Base-by-base conservation (phyloP, 2,113 vertebrate species). In the Microtus ochrogaster region DNA sequence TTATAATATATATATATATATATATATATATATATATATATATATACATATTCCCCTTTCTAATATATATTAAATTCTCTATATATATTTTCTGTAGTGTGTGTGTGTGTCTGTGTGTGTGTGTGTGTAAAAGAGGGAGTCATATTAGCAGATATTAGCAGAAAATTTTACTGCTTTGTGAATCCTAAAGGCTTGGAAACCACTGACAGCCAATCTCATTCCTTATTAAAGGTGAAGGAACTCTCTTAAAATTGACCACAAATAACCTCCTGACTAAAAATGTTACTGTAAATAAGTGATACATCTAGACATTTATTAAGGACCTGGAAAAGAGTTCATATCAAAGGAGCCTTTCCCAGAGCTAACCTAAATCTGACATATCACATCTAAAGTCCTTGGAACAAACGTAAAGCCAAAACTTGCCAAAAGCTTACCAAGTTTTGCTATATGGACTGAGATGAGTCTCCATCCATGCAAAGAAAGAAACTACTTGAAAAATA, bases 181-280 rank as follows among this genome's bases (percentile, higher is more conserved):
- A 94, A 95, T 81, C 65, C 39, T 55, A 90, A 95, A 93, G 21
- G 7, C 65, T 82, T 91, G 77, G 44, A 94, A 96, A 90, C 28
- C 17, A 77, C 24, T 88, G 8, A 65, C 63, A 89, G 87, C 17
- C 3, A 84, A 72, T 28, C 9, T 41, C 9, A 47, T 81, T 66
- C 7, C 28, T 91, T 65, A 63, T 21, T 63, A 97, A 58, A 90
- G 55, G 3, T 93, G 47, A 89, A 55, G 28, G 95, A 90, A 89
- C 8, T 16, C 63, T 84, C n/a, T 84, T 76, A 73, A 93, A 92
- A 91, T 10, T 78, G n/a, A 84, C 2, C 94, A 61, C 36, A 96
- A 89, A 55, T 39, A 63, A 68, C 70, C 14, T 70, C 11, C 87
- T 70, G 63, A 76, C 79, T 87, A 22, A 86, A 91, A 94, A 76